Conservation (phyloP, 23 tunicate species). For the Halocynthia roretzi region DNA sequence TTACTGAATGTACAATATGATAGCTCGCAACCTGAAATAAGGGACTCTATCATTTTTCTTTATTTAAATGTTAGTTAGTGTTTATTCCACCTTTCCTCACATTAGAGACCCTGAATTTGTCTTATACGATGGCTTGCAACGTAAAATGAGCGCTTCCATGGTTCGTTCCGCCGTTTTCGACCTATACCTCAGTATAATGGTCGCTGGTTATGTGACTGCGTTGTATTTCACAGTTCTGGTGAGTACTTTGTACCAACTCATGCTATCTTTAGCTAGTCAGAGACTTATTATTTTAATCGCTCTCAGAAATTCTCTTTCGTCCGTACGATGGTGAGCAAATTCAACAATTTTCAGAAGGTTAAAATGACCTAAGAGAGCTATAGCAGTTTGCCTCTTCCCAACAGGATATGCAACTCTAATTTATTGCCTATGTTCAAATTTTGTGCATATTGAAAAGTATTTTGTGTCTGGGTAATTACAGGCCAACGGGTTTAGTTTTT, state of each 20-base stretch:
- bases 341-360: conserved; percentile 1
- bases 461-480: no score
- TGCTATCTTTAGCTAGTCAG: not conserved
- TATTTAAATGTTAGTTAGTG: no score
- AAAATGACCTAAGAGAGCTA: not conserved
- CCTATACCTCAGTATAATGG: conserved; percentile 55
- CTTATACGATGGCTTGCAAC: conserved; percentile 50
- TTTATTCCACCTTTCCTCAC: no score
- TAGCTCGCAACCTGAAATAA: no score
- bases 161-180: conserved; percentile 86
- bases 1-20: no score
- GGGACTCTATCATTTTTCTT: no score
- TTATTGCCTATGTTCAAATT: no score
- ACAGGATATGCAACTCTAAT: no score
- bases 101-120: conserved; percentile 77
- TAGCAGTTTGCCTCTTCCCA: not conserved
- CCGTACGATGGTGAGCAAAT: not conserved
- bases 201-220: conserved; percentile 39
- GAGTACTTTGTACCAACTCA: conserved; percentile 12
- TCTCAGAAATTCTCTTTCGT: conserved; percentile 8
- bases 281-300: not conserved
- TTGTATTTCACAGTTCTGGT: conserved; percentile 53
- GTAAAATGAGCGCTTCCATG: conserved; percentile 73
- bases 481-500: no score
- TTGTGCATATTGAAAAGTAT: no score